Conservation (phyloP, 2,113 vertebrate genomes). For the Dromiciops gliroides region DNA sequence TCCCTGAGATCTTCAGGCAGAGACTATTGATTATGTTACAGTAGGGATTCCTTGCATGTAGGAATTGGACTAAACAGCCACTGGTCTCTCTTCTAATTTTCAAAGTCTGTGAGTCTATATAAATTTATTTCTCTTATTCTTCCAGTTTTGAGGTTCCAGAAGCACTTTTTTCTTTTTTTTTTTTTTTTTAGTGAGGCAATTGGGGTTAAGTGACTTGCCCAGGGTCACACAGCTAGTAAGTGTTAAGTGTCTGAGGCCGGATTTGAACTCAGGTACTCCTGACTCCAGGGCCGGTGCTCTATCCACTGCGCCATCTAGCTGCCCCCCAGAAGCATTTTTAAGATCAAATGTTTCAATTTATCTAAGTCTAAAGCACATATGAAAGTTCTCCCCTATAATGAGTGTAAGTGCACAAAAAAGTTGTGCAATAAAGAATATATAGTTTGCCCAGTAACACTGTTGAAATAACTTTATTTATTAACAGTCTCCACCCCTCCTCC, state of each 20-base stretch:
- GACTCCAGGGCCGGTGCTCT: no score
- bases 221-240: no score
- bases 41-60: neutral
- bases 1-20: neutral
- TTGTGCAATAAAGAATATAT: neutral
- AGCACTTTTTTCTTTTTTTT: no score
- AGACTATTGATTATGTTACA: neutral
- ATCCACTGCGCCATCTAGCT: no score
- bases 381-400: neutral
- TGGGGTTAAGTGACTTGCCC: no score
- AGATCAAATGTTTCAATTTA: neutral
- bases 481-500: neutral
- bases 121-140: neutral
- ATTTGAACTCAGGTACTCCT: no score
- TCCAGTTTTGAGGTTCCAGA: neutral
- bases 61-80: neutral
- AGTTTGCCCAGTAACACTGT: neutral
- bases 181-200: no score
- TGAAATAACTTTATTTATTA: neutral
- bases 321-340: no score
- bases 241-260: no score
- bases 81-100: neutral
- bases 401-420: neutral
- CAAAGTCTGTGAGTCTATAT: neutral
- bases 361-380: neutral